Base-by-base conservation (phyloP, 2,113 vertebrate genomes). In the Amazona vittata region DNA sequence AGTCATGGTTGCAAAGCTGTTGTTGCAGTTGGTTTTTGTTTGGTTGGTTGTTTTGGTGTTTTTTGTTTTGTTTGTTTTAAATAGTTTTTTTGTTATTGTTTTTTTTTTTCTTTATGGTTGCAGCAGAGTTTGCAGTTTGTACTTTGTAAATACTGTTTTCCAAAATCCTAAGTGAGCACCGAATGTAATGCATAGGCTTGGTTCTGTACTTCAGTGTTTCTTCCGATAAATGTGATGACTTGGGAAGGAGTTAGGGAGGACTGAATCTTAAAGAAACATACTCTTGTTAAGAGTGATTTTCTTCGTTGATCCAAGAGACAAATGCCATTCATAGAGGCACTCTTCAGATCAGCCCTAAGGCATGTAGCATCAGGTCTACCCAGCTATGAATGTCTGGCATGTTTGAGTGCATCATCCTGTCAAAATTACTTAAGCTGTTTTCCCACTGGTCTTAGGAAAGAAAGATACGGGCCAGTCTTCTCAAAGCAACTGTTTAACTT, bases 81-180 rank as follows among this genome's bases (percentile, higher is more conserved):
- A 20, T 33, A 55, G 31, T 3, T 3, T 16, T 31, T 67, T 44
- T 41, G 9, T 37, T 37, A 37, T 16, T 15, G 43, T 47, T 47
- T 47, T 19, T 16, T 50, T 62, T 47, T 69, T 73, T 53, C 47
- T 60, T 55, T 47, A 12, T 25, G 37, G 8, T 46, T 68, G 37
- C 60, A 67, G 43, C 37, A 78, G 62, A 85, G 87, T 59, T 91
- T 93, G 46, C 44, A 41, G 24, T 82, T 85, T 83, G 70, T 88
- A n/a, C 33, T 10, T 64, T 2, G 0, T 21, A 4, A 50, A 33
- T 82, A 35, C 49, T 6, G 1, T 82, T 75, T 78, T 24, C 10
- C 22, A 25, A 44, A 70, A 59, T 63, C n/a, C 15, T 91, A 37
- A 71, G 60, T 29, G 20, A 25, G 35, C 28, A 3, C 17, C 10